Evolutionary conservation across 2,888 invertebrate genomes (phyloP), one percentile per base, ranked within the genome.

Genomic region (Drosophila basisetae): DNA sequence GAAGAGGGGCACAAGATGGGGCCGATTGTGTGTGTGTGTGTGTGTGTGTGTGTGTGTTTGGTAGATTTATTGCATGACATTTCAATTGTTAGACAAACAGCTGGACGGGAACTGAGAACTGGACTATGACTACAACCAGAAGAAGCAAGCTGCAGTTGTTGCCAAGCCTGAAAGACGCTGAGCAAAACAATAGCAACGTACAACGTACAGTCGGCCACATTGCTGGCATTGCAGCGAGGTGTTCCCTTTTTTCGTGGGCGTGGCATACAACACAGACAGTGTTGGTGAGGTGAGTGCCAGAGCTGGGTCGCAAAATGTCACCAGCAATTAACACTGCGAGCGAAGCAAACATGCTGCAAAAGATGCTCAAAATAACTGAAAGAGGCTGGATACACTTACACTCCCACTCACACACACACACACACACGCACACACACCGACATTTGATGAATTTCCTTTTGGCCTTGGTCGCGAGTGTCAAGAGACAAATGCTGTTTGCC

Each of bases 11-110:
- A 35, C 2, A 28, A 31, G 52, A 22, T 10, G 31, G 33, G 22
- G 13, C 30, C 59, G 62, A 43, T 68, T 61, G 55, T 49, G 54
- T 68, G 33, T 53, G 60, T 35, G 52, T 37, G 33, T 50, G 61
- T 49, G 74, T 30, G 62, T 64, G 67, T 54, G 72, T 52, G 71
- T 67, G 69, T 75, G 70, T 78, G 84, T 64, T 75, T 72, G 78
- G 83, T 80, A 86, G 87, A 86, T 86, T 86, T 86, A 86, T 89
- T 83, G 86, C 86, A 84, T 86, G 87, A 86, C 89, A 89, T 89
- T 86, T 86, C 89, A 86, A 86, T 86, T 86, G 87, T 86, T 86
- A 83, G 86, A 86, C 89, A 86, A 86, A 86, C 86, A 86, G 89
- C 87, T 86, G 89, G 86, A 89, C 84, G 89, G 76, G 73, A 69